A percentile compares a stretch with the other conserved stretches of the same genome.
phyloP scores from a whole-genome alignment of 2,797 vertebrate genomes.

The Hydrocynus forskahlii region DNA sequence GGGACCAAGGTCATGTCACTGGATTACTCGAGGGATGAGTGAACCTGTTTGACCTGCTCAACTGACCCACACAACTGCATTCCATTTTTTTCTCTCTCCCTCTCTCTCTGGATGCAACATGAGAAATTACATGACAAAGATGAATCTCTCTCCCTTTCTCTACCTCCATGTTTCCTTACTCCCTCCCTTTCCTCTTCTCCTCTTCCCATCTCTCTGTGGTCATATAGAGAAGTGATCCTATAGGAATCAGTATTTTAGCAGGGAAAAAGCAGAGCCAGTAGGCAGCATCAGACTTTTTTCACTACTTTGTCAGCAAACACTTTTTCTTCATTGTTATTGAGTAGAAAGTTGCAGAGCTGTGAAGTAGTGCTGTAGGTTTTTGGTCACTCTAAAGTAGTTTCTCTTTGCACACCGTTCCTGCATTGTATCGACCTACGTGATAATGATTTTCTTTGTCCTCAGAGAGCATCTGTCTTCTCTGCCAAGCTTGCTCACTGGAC shows the following conservation, averaged over 20 bases:
- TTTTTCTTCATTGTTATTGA: slow-evolving; percentile 38
- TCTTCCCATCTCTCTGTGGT: too few relatives aligned
- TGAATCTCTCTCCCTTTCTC: too few relatives aligned
- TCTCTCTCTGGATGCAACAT: too few relatives aligned
- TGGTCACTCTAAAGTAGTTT: slow-evolving; percentile 44
- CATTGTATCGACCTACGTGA: slow-evolving; percentile 42
- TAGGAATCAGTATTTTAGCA: too few relatives aligned
- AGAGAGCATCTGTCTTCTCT: slow-evolving; percentile 50
- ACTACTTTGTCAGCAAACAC: slow-evolving; percentile 19
- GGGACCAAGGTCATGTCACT: neutral
- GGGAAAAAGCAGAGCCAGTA: neutral
- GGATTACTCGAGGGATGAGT: neutral
- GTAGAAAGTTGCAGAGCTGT: slow-evolving; percentile 29
- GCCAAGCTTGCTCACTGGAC: slow-evolving; percentile 30
- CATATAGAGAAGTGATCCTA: too few relatives aligned
- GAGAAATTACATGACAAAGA: too few relatives aligned
- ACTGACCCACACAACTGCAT: too few relatives aligned
- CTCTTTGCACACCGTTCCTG: neutral
- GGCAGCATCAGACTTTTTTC: neutral
- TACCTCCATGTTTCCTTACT: too few relatives aligned
- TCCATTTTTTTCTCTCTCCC: neutral
- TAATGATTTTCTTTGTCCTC: slow-evolving; percentile 51
- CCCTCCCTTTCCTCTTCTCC: too few relatives aligned
- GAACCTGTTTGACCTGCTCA: neutral
- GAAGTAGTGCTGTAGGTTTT: slow-evolving; percentile 38